Base-by-base conservation (phyloP, 2,797 vertebrate genomes). In the Eutrigla gurnardus region DNA sequence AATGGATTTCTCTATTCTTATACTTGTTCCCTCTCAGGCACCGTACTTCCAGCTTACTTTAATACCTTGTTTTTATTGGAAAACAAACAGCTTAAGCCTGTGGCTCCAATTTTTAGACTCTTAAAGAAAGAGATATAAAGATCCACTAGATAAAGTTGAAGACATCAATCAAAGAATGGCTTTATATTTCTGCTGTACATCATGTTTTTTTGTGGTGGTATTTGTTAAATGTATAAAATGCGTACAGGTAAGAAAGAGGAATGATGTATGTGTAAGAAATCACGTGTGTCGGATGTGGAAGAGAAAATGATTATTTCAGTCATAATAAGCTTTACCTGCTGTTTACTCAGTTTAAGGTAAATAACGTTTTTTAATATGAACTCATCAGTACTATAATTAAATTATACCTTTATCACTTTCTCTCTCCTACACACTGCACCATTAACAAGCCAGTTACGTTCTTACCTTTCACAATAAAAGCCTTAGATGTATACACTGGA, bases 291-390 rank as follows among this genome's bases (percentile, higher is more conserved):
- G 36, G 42, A 64, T 72, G 47, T 73, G 60, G 68, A 79, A 63
- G 49, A 77, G 54, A 50, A 6, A 59, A 72, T 32, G 65, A 61
- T 39, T 67, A 69, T 71, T 78, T 85, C 64, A 88, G 87, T 87
- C 71, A 73, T 15, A 45, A 17, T 39, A 43, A 37, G 63, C 40
- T 66, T 53, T 25, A 25, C 25, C 25, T 25, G 25, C 25, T 25
- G 25, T 25, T 25, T 25, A 25, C 25, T 25, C 25, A 25, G 25
- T 25, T 25, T 25, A 25, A 25, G 25, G 25, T 25, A 25, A 25
- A 25, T 25, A 25, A 25, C 25, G 25, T 25, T 25, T 25, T 25
- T 25, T 25, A 25, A 25, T 25, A 25, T 25, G 25, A 25, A 25
- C 25, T 25, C 2, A 25, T 25, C 25, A 25, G 25, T 25, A 25